phyloP scores from a whole-genome alignment of 2,888 invertebrate species.

The Limnephilus lunatus region DNA sequence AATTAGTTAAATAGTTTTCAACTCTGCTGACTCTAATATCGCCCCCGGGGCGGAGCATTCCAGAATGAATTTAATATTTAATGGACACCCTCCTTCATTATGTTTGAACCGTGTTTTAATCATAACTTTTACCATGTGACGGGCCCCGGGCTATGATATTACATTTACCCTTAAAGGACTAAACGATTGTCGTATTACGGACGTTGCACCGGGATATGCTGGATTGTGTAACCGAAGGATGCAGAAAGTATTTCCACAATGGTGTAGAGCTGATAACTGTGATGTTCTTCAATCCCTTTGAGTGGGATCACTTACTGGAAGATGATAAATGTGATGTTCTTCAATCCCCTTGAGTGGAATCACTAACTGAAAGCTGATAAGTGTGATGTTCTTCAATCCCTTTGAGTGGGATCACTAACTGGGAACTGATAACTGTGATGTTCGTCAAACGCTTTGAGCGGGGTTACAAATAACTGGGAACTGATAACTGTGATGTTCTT shows the following conservation, averaged over 20 bases:
- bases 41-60: constrained; percentile 30
- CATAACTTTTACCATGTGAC: constrained; percentile 42
- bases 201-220: neutral
- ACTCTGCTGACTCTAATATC: constrained; percentile 54
- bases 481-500: too few species aligned
- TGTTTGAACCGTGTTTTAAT: constrained; percentile 46
- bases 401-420: too few species aligned
- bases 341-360: too few species aligned
- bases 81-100: constrained; percentile 46
- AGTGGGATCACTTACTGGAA: too few species aligned
- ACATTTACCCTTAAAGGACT: neutral
- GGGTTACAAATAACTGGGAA: too few species aligned
- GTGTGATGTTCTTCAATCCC: too few species aligned
- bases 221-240: neutral
- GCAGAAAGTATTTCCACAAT: neutral
- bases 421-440: too few species aligned
- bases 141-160: constrained; percentile 13
- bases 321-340: too few species aligned
- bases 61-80: constrained; percentile 35
- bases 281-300: too few species aligned
- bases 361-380: too few species aligned
- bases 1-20: constrained; percentile 62
- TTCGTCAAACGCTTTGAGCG: too few species aligned
- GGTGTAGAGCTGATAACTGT: too few species aligned
- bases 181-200: constrained; percentile 19